These are phyloP conservation scores for Pyrrhosoma nymphula DNA, from an alignment of 2,888 invertebrate genomes.

Conservation along the genomic window DNA sequence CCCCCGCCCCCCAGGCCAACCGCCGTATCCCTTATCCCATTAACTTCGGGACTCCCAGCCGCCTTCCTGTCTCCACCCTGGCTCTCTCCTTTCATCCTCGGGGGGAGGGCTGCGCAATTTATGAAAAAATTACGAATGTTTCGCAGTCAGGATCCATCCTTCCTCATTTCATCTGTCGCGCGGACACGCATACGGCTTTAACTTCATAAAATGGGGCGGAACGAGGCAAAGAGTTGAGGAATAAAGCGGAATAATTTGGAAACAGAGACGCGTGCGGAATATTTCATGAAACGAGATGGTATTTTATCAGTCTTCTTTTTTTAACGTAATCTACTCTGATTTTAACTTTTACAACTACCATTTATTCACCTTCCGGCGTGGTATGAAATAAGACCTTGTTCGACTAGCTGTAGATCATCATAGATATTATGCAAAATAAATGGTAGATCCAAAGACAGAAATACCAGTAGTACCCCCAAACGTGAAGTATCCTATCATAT, in stretches of 20 bases:
- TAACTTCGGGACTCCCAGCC: background rate
- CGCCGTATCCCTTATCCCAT: constrained; percentile 11
- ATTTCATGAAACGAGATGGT: background rate
- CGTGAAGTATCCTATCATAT: no score
- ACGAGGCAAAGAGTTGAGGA: background rate
- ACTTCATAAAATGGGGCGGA: background rate
- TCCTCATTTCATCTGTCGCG: constrained; percentile 15
- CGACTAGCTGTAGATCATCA: no score
- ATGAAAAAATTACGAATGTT: constrained; percentile 38
- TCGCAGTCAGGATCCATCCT: constrained; percentile 11
- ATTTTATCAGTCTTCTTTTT: background rate
- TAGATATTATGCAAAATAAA: no score
- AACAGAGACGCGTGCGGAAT: background rate
- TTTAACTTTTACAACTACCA: background rate
- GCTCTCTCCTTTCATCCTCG: background rate
- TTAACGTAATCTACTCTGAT: background rate
- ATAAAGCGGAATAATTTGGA: constrained; percentile 15
- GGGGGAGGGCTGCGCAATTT: background rate
- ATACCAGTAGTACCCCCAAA: no score
- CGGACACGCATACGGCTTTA: background rate
- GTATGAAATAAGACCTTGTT: no score
- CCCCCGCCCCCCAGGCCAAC: background rate
- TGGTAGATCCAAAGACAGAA: no score
- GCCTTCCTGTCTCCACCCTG: background rate
- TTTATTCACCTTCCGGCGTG: background rate